Base-by-base conservation (phyloP, 2,888 invertebrate genomes). In the Mythimna vitellina region DNA sequence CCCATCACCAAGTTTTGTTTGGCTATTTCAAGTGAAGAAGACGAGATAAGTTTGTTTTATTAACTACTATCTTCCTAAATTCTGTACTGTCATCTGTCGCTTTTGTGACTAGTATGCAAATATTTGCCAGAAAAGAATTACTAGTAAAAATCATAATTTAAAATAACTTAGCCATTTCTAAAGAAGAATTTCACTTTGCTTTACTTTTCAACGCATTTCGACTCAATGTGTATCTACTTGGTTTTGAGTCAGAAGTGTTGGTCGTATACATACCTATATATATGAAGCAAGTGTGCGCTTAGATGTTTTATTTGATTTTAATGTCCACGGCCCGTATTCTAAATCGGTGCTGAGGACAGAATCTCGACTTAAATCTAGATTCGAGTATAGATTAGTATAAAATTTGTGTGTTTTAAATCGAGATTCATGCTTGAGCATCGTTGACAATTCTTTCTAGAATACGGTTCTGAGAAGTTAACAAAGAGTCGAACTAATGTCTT, bases 1-100 rank as follows among this genome's bases (percentile, higher is more conserved):
- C 78, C 80, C 80, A 74, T 86, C 86, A 86, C 71, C 78, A 86
- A 86, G 61, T 78, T 86, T 77, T 91, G 89, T 92, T 91, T 92
- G 88, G 85, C 84, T 81, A 76, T 89, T 88, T 85, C 85, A 87
- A 88, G 84, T 78, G 67, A 77, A 73, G 82, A 78, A 74, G 77
- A 84, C 76, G 82, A 81, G 89, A 89, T 88, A 89, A 85, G 75
- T 85, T 82, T 87, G 86, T 85, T 88, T 81, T 86, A 70, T 66
- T 65, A 80, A 76, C 64, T 75, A 76, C 70, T 76, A 78, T 65
- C 71, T 83, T 83, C 71, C 65, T 81, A 80, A 74, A 76, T 72
- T 73, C 53, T 64, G 62, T 63, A 60, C 67, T 83, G 80, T 77
- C 72, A 81, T 73, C 58, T 73, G 75, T 79, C 75, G 66, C 65